phyloP scores from a whole-genome alignment of 2,113 vertebrate genomes.

The Vombatus ursinus region DNA sequence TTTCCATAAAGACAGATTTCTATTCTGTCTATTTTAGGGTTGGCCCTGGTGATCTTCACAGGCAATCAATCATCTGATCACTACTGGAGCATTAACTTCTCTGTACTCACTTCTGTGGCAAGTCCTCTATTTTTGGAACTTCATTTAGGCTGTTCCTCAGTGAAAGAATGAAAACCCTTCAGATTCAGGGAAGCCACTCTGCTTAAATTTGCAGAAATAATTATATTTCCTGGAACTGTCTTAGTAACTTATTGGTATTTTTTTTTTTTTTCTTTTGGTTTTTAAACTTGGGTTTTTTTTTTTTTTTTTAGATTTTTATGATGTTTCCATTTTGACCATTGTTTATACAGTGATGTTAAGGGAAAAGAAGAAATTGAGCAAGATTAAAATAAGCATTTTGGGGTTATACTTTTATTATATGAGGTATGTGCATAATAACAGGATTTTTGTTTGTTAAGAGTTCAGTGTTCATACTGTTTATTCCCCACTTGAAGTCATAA shows the following conservation, averaged over 20 bases:
- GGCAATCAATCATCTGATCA: rapidly evolving
- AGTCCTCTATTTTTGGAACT: background rate
- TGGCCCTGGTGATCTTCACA: rapidly evolving
- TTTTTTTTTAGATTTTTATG: rapidly evolving
- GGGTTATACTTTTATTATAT: background rate
- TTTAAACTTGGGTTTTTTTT: background rate
- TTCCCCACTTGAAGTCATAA: background rate
- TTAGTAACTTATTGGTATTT: background rate
- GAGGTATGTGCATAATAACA: conserved; percentile 10
- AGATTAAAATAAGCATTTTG: background rate
- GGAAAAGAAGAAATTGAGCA: rapidly evolving
- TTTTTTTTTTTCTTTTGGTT: background rate
- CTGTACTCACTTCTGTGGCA: rapidly evolving
- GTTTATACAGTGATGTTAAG: background rate
- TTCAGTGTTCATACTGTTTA: background rate
- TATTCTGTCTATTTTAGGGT: background rate
- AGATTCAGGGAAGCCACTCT: background rate
- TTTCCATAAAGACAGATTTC: background rate
- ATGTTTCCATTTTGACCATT: background rate
- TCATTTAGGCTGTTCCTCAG: background rate
- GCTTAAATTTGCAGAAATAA: background rate
- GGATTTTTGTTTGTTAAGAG: background rate
- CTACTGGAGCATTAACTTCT: background rate
- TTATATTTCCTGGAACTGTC: background rate
- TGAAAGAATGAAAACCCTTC: background rate